Evolutionary conservation across 1,140 invertebrate species (phyloP), one percentile per base, ranked within the genome.

Genomic region (Cyclargus thomasi): DNA sequence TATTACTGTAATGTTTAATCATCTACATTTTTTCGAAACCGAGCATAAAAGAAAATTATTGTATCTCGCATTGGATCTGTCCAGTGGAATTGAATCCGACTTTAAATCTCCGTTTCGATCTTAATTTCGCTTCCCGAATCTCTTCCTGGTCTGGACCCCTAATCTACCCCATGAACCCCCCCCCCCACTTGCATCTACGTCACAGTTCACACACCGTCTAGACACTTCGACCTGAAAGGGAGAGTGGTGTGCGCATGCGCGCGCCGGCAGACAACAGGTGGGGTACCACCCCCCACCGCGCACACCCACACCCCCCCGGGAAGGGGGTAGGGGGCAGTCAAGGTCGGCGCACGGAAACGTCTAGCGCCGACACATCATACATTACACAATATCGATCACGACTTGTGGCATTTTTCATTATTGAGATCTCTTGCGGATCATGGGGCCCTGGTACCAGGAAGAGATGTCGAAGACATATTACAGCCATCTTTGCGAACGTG

Each of bases 321-420:
- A 16, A 14, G 14, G 39, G 39, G 39, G 6, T 8, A 70, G 66
- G 72, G 71, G 71, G 75, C 70, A 64, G 73, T 76, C 86, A 89
- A 89, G 86, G 86, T 89, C 84, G 78, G 70, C 83, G 83, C 77
- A 85, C 83, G 85, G 83, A 89, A 89, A 74, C 82, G 86, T 89
- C 85, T 86, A 83, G 77, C 75, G 64, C 67, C 74, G 76, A 81
- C 78, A 78, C 78, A 78, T 64, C 65, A 74, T 71, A 80, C 79
- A 84, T 81, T 84, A 80, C 81, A 79, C 72, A 80, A 75, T 82
- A 85, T 85, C 77, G 81, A 86, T 83, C 73, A 72, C 73, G 10
- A 70, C 29, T 70, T 71, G 74, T 77, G 74, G 78, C 81, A 71
- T 22, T 65, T 64, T 62, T 65, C 20, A 21, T 65, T 20, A 21